phyloP scores from a whole-genome alignment of 2,113 vertebrate genomes.

The Apteryx mantelli region DNA sequence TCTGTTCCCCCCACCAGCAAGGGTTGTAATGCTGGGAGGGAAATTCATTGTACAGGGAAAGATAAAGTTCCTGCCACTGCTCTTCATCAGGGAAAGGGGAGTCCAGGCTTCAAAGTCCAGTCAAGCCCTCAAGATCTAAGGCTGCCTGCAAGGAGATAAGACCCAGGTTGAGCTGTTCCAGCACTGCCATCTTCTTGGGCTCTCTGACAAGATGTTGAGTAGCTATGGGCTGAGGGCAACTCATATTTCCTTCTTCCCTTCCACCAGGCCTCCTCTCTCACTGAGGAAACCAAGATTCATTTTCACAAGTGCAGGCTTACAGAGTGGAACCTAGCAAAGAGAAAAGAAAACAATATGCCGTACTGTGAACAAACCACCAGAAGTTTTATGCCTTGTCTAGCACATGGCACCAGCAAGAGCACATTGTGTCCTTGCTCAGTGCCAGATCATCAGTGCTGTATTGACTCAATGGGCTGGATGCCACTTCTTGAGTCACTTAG shows the following conservation, averaged over 20 bases:
- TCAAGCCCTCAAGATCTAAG: background rate
- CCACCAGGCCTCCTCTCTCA: background rate
- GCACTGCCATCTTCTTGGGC: background rate
- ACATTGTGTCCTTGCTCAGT: background rate
- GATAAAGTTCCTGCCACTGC: background rate
- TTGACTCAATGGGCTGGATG: slow-evolving; percentile 23
- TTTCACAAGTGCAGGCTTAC: background rate
- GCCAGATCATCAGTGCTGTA: background rate
- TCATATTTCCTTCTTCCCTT: background rate
- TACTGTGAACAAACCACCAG: accelerated
- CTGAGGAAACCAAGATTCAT: background rate
- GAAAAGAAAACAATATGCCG: background rate
- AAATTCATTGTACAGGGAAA: background rate
- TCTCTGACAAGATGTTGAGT: background rate
- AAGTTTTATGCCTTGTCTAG: background rate
- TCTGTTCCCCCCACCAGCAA: background rate
- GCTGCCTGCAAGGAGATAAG: background rate
- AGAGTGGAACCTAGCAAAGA: background rate
- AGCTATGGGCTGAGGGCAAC: background rate
- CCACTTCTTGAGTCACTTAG: slow-evolving; percentile 57
- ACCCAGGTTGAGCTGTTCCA: background rate
- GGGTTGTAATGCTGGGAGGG: background rate
- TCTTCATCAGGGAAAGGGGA: accelerated
- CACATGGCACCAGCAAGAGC: background rate
- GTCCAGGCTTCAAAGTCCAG: background rate